Percentiles rank a stretch among this genome's conserved stretches.
These are phyloP conservation scores for Apotomis turbidana DNA, from an alignment of 2,888 invertebrate species.

Conservation along the genomic window DNA sequence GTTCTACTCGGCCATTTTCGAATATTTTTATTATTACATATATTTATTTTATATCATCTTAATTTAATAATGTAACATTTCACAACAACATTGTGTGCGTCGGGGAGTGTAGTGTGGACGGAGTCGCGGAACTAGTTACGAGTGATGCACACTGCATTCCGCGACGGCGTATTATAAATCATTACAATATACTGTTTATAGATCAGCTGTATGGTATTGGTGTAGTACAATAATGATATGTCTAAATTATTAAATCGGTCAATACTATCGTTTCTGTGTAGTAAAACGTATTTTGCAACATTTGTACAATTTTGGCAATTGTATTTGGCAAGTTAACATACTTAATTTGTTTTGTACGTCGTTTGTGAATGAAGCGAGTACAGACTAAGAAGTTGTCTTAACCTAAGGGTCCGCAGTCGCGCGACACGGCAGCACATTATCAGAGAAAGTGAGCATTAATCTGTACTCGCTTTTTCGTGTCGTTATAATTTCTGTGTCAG, in stretches of 20 bases:
- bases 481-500: constrained; percentile 46
- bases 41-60: constrained; percentile 34
- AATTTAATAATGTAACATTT: constrained; percentile 27
- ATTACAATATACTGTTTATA: constrained; percentile 22
- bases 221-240: constrained; percentile 10
- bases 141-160: neutral
- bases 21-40: constrained; percentile 22
- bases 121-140: constrained; percentile 4
- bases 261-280: constrained; percentile 8
- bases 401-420: too few relatives aligned
- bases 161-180: constrained; percentile 17
- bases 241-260: constrained; percentile 19
- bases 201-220: constrained; percentile 17
- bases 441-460: constrained; percentile 37
- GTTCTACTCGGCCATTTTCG: constrained; percentile 35
- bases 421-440: too few relatives aligned
- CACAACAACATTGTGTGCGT: constrained; percentile 14
- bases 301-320: constrained; percentile 26
- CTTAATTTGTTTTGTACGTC: constrained; percentile 32
- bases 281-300: constrained; percentile 9
- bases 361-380: constrained; percentile 54
- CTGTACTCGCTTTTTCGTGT: constrained; percentile 66
- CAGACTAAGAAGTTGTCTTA: constrained; percentile 44
- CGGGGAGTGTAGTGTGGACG: constrained; percentile 8
- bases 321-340: constrained; percentile 16